Base-by-base conservation (phyloP, 1,140 invertebrate species). In the Octopus bimaculoides region DNA sequence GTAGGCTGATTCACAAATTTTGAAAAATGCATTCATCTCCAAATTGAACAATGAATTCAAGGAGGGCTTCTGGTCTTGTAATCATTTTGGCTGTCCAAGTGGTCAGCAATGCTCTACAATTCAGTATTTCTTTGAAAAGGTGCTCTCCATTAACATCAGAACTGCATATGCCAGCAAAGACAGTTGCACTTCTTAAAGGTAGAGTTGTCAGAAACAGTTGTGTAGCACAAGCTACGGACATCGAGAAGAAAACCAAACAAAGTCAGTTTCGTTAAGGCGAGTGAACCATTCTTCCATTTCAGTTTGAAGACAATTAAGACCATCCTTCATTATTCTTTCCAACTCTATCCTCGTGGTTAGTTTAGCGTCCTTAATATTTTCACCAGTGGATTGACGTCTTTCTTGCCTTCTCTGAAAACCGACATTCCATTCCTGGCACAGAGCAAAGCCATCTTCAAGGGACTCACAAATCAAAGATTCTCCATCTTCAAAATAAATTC, bases 391-490 rank as follows among this genome's bases (percentile, higher is more conserved):
- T 66, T 66, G 61, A 14, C n/a, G 2, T 66, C 61, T 12, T 66
- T 66, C n/a, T n/a, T 66, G 61, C 12, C 61, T 12, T 66, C 61
- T 66, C n/a, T 66, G 12, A 66, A 66, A 12, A 14, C 3, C 61
- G n/a, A 66, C 3, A 66, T 66, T 66, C 61, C 61, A 66, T 66
- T 66, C 61, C n/a, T 66, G 61, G n/a, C 61, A 66, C 12, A 66
- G 61, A 66, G 12, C 61, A 66, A 66, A n/a, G 12, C n/a, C 3
- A 2, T 66, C 61, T 66, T 66, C 61, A n/a, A 66, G 61, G 12
- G 61, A 66, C 61, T 66, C 61, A 66, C 61, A 14, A 66, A 66
- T n/a, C 61, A 66, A 66, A 66, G n/a, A 12, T 66, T 66, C 61
- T 66, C 61, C 61, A 66, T 66, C 61, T 14, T 66, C 12, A 66